A percentile compares a stretch with the other conserved stretches of the same genome.
Conservation (phyloP, 37 sponge, comb jelly and placozoan species). For the Corticium candelabrum region DNA sequence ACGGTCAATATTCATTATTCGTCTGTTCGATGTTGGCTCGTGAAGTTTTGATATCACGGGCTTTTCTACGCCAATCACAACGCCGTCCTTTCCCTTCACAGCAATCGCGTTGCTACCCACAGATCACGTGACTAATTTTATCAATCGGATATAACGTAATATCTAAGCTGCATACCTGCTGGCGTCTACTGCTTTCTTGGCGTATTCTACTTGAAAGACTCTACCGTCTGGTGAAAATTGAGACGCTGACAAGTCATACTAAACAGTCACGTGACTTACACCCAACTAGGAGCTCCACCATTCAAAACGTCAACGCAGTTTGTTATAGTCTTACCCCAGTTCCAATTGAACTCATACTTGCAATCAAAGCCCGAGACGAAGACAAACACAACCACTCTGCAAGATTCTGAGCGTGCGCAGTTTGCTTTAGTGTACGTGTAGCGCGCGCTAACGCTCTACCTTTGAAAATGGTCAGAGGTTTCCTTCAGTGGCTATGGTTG, state of each 20-base stretch:
- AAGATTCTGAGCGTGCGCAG: too few species aligned
- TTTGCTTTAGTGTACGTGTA: too few species aligned
- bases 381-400: too few species aligned
- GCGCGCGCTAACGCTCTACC: too few species aligned
- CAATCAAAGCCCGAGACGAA: too few species aligned
- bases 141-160: background rate
- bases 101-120: slow-evolving; percentile 62
- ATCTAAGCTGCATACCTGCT: slow-evolving; percentile 57
- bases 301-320: background rate
- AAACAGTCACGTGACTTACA: too few species aligned
- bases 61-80: slow-evolving; percentile 98
- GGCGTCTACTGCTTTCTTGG: slow-evolving; percentile 85
- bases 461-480: too few species aligned
- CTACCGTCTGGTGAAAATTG: slow-evolving; percentile 95
- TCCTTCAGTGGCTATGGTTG: slow-evolving; percentile 6
- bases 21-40: slow-evolving; percentile 59
- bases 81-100: slow-evolving; percentile 82
- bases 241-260: slow-evolving; percentile 92
- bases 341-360: slow-evolving; percentile 86
- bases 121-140: background rate
- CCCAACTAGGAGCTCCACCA: too few species aligned
- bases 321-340: slow-evolving; percentile 56
- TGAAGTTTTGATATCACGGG: slow-evolving; percentile 84
- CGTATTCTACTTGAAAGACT: slow-evolving; percentile 94
- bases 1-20: slow-evolving; percentile 76